Evolutionary conservation across 2,113 vertebrate species (phyloP).

Genomic region (Semicossyphus pulcher): DNA sequence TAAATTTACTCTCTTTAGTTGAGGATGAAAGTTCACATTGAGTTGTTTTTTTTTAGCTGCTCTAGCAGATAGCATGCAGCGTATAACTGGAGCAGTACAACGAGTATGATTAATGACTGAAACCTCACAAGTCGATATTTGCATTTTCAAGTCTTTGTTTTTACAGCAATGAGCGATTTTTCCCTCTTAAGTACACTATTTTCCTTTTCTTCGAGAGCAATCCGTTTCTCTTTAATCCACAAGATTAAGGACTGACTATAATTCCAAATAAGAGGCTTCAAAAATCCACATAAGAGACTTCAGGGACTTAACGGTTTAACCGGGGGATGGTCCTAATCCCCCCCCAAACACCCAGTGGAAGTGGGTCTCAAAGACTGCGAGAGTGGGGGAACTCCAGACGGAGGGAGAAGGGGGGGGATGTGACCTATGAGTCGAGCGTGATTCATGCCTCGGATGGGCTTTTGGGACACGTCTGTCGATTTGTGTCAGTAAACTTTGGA

Average conservation of each 20-base stretch:
- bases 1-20: neutral
- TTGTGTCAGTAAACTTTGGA: neutral
- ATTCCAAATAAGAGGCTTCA: slow-evolving; percentile 73
- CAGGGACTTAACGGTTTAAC: slow-evolving; percentile 61
- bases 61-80: too few relatives aligned
- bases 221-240: slow-evolving; percentile 64
- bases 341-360: slow-evolving; percentile 28
- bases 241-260: slow-evolving; percentile 66
- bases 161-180: neutral
- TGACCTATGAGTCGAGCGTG: slow-evolving; percentile 53
- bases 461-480: slow-evolving; percentile 5
- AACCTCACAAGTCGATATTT: neutral
- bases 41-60: too few relatives aligned
- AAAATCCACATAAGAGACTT: slow-evolving; percentile 64
- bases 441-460: slow-evolving; percentile 19
- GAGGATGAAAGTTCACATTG: slow-evolving; percentile 8
- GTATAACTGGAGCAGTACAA: too few relatives aligned
- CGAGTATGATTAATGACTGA: neutral
- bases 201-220: slow-evolving; percentile 57
- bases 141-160: neutral
- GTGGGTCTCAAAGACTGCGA: slow-evolving; percentile 31
- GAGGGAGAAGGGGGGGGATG: slow-evolving; percentile 25
- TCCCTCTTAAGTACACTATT: slow-evolving; percentile 13
- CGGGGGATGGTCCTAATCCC: slow-evolving; percentile 61
- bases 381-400: slow-evolving; percentile 34